Conservation (phyloP, 2,797 vertebrate genomes). For the Tenualosa ilisha region DNA sequence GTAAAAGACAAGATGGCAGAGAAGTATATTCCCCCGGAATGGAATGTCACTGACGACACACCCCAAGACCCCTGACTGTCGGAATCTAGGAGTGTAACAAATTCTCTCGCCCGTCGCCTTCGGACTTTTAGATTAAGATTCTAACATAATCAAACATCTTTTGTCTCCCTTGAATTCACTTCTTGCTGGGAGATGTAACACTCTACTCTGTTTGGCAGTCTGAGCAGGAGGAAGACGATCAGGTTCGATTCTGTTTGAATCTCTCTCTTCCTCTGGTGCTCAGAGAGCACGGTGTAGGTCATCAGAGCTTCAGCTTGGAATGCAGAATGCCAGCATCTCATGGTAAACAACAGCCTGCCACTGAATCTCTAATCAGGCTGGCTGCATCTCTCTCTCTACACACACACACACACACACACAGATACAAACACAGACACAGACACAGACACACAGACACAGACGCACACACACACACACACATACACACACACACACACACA, state of each 20-base stretch:
- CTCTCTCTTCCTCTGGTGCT: conserved; percentile 6
- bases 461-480: not conserved
- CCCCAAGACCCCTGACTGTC: not conserved
- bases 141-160: not conserved
- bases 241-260: conserved; percentile 22
- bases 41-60: not conserved
- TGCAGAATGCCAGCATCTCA: conserved; percentile 53
- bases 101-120: too few species aligned
- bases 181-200: not conserved
- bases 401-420: not conserved
- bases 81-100: not conserved
- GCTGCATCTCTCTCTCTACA: not conserved
- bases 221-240: not conserved
- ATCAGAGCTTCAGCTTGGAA: conserved; percentile 38
- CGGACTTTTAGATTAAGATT: too few species aligned
- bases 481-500: not conserved
- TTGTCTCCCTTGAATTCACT: not conserved
- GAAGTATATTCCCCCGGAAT: not conserved
- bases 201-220: not conserved
- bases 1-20: not conserved
- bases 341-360: conserved; percentile 39
- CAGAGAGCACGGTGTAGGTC: not conserved
- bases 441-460: not conserved
- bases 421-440: not conserved
- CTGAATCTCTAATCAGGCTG: not conserved